Evolutionary conservation across 2,797 vertebrate species (phyloP), one percentile per base, ranked within the genome.

Genomic region (Gymnothorax reevesii): DNA sequence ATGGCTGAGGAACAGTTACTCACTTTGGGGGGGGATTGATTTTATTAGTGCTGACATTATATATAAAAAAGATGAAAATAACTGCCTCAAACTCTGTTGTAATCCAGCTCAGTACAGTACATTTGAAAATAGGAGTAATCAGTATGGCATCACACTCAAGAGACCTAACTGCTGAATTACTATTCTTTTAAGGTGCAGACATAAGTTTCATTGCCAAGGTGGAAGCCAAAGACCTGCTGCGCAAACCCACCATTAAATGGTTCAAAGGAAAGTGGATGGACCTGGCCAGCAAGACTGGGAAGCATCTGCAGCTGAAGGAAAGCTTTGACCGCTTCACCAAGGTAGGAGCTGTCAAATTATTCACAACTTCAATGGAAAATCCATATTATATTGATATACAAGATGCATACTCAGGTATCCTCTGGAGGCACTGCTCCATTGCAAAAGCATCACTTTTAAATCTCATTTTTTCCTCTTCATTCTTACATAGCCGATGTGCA

Each of bases 231-330:
- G 98, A 99, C 91, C 97, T 99, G 86, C 97, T 99, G 62, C 96
- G 98, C 64, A 99, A 99, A 92, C 99, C 99, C 71, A 95, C 97
- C 0, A 75, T 98, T 75, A 99, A 99, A 88, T 99, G 99, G 99
- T 97, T 99, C 88, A 99, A 99, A 93, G 99, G 99, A 6, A 99
- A 99, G 95, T 99, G 99, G 99, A 99, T 99, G 98, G 99, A 99
- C 88, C 93, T 99, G 88, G 98, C 98, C 89, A 99, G 99, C 94
- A 99, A 99, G 95, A 99, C 98, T 0, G 99, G 99, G 71, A 99
- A 99, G 88, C 99, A 99, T 88, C 92, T 99, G 13, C 99, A 99
- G 92, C 95, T 99, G 83, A 99, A 99, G 91, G 98, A 99, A 89
- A 98, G 96, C 75, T 99, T 99, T 57, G 99, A 99, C 83, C 96